Conservation (phyloP, 2,797 vertebrate genomes). For the Acanthurus lineatus region DNA sequence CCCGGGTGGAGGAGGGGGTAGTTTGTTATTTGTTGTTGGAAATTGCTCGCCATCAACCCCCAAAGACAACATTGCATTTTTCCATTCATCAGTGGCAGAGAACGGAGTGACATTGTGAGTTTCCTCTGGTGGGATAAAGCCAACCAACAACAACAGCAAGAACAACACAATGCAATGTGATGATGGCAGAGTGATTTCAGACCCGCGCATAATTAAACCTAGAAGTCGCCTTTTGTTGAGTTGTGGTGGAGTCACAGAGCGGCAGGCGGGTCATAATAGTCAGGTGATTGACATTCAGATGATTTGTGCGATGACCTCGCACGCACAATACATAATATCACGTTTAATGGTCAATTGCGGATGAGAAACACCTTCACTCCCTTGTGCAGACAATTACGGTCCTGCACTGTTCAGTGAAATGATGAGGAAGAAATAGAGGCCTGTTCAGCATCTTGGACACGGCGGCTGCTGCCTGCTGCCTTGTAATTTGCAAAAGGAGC, state of each 20-base stretch:
- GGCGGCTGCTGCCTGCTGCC: slow-evolving; percentile 43
- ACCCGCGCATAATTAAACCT: slow-evolving; percentile 72
- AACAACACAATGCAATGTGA: slow-evolving; percentile 69
- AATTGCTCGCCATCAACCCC: slow-evolving; percentile 79
- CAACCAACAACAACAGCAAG: slow-evolving; percentile 51
- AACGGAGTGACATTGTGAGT: slow-evolving; percentile 82
- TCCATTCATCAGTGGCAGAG: slow-evolving; percentile 78
- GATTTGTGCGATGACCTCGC: slow-evolving; percentile 52
- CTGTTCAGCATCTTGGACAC: slow-evolving; percentile 51
- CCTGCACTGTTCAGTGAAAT: slow-evolving; percentile 61
- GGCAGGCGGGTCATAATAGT: slow-evolving; percentile 54
- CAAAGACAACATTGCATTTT: slow-evolving; percentile 82
- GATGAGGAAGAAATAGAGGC: slow-evolving; percentile 70
- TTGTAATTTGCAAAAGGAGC: slow-evolving; percentile 71
- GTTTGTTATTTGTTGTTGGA: slow-evolving; percentile 84
- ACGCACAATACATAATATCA: slow-evolving; percentile 36
- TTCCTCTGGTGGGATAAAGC: slow-evolving; percentile 74
- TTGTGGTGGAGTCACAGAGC: slow-evolving; percentile 29
- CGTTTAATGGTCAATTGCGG: slow-evolving; percentile 69
- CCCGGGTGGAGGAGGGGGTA: slow-evolving; percentile 68
- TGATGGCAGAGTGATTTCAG: slow-evolving; percentile 64
- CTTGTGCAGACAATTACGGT: slow-evolving; percentile 37
- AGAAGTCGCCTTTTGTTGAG: slow-evolving; percentile 70
- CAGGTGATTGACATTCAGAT: slow-evolving; percentile 72
- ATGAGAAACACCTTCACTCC: slow-evolving; percentile 45